A percentile compares a stretch with the other conserved stretches of the same genome.
Conservation (phyloP, 2,797 vertebrate species). For the Diplodus sargus region DNA sequence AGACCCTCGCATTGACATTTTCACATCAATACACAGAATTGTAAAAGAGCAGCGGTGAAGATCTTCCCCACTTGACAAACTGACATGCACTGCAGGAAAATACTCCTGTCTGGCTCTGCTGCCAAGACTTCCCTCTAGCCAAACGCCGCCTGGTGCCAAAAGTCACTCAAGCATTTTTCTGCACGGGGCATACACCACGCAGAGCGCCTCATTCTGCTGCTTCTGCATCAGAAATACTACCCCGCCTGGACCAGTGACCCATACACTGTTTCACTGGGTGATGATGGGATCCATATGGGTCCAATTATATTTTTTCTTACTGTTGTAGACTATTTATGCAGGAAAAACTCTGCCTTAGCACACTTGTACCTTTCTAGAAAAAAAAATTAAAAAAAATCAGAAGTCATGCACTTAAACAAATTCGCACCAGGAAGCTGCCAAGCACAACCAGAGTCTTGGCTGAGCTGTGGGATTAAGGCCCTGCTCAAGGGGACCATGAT, state of each 20-base stretch:
- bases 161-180: slow-evolving; percentile 70
- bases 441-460: slow-evolving; percentile 9
- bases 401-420: slow-evolving; percentile 32
- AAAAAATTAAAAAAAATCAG: slow-evolving; percentile 22
- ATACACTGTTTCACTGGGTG: slow-evolving; percentile 61
- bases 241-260: slow-evolving; percentile 61
- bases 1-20: slow-evolving; percentile 39
- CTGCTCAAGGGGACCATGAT: slow-evolving; percentile 22
- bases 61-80: slow-evolving; percentile 67
- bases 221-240: slow-evolving; percentile 53
- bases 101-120: slow-evolving; percentile 59
- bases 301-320: slow-evolving; percentile 51
- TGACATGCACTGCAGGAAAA: slow-evolving; percentile 69
- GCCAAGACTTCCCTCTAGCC: slow-evolving; percentile 65
- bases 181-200: slow-evolving; percentile 44
- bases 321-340: slow-evolving; percentile 36
- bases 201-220: slow-evolving; percentile 28
- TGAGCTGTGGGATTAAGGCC: slow-evolving; percentile 3
- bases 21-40: slow-evolving; percentile 52
- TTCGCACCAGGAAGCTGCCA: slow-evolving; percentile 30
- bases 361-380: slow-evolving; percentile 30
- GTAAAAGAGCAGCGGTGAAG: slow-evolving; percentile 46
- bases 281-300: slow-evolving; percentile 67
- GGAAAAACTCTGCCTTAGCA: slow-evolving; percentile 33
- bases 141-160: slow-evolving; percentile 63